Conservation (phyloP, 2,113 vertebrate species). For the Corythaeola cristata region DNA sequence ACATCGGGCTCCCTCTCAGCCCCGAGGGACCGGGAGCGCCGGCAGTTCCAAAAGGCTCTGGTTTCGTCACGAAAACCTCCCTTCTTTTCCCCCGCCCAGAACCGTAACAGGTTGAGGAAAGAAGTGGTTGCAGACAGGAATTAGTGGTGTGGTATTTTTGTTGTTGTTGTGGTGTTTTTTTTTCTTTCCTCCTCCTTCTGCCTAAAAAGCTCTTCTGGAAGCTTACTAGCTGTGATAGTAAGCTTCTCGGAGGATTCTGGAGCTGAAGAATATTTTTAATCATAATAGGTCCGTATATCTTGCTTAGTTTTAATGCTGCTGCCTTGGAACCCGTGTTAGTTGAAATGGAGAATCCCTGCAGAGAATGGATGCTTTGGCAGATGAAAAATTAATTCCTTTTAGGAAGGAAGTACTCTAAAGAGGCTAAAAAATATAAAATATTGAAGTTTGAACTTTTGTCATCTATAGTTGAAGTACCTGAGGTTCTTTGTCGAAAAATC, state of each 20-base stretch:
- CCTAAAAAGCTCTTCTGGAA: background rate
- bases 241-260: background rate
- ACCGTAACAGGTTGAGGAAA: background rate
- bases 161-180: background rate
- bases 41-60: fast-evolving
- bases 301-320: background rate
- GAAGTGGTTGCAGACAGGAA: too few species aligned
- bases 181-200: background rate
- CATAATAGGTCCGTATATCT: fast-evolving
- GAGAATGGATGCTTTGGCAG: background rate
- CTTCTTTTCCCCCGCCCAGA: background rate
- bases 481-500: background rate
- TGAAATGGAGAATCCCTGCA: background rate
- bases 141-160: too few species aligned
- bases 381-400: background rate
- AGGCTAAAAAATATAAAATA: background rate
- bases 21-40: too few species aligned
- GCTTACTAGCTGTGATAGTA: fast-evolving
- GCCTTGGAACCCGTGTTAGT: background rate
- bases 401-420: background rate
- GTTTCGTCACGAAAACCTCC: background rate
- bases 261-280: background rate
- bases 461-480: background rate
- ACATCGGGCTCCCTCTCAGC: too few species aligned
- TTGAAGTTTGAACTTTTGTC: background rate